Evolutionary conservation across 2,888 invertebrate species (phyloP).

Genomic region (Leptinotarsa peninsularis): DNA sequence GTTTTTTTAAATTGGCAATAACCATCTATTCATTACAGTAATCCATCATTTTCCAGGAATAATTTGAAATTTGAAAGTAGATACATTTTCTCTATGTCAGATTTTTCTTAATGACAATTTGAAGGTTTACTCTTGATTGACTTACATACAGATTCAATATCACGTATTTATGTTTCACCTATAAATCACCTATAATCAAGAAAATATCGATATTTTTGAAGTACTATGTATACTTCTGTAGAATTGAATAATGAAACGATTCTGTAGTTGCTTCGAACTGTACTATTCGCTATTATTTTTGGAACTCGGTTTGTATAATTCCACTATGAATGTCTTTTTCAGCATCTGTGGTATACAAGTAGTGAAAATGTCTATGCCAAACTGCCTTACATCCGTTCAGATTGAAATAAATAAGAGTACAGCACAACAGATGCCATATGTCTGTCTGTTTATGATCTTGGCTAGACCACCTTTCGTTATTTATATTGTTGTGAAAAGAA

Average conservation of each 20-base stretch:
- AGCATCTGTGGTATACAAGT: background rate
- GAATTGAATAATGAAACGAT: background rate
- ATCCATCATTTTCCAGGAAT: no score
- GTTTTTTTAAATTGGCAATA: no score
- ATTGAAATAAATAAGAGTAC: background rate
- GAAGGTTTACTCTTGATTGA: no score
- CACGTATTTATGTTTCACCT: no score
- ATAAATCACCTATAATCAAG: no score
- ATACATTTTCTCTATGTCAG: no score
- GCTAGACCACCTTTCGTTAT: background rate
- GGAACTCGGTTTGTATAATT: background rate
- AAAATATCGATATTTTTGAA: no score
- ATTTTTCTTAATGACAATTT: no score
- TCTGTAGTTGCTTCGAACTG: background rate
- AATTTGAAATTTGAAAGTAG: no score
- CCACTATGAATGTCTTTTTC: background rate
- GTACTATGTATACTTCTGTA: no score
- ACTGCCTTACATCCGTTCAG: slow-evolving; percentile 11
- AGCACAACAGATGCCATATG: background rate
- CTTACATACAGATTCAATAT: no score
- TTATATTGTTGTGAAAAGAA: background rate
- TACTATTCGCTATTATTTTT: background rate
- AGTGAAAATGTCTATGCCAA: background rate
- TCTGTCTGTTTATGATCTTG: background rate
- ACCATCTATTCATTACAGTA: no score